Evolutionary conservation across 2,888 invertebrate genomes (phyloP), one percentile per base, ranked within the genome.

Genomic region (Pseudococcus jackbeardsleyi): DNA sequence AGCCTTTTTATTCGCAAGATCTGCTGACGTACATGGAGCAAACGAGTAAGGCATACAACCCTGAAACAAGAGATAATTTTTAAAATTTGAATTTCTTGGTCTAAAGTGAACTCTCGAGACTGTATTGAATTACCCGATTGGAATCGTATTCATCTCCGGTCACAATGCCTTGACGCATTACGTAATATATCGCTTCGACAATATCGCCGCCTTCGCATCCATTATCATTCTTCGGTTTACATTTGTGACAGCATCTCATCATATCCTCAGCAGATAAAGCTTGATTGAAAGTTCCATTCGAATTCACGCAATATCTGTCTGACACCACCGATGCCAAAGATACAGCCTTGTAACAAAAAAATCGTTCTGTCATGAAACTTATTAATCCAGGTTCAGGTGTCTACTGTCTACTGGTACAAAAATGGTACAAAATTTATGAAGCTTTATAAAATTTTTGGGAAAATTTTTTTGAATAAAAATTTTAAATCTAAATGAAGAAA

Each of bases 21-120:
- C 39, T 2, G 39, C 11, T 15, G 6, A 39, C 39, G 39, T 12
- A 33, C 77, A 77, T 7, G 77, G 77, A 11, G 9, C 22, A 26
- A 77, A 39, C 39, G 77, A 77, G 17, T 77, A 77, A 12, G 77
- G 77, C 39, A 77, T 33, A 17, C 77, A 77, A 39, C 77, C 77
- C 77, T 77, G 39, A 22, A 64, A 64, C 22, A 68, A 39, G 39
- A 39, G 39, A 15, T 7, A 1, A 77, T 5, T 77, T 15, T 33
- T 22, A 64, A 64, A 64, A 64, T 64, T 33, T 33, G 26, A 33
- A 50, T 33, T 33, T 33, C 1, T 50, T 50, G 17, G 50, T 50
- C 50, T 46, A 46, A 46, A 1, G 8, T 50, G 12, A 50, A 15
- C 11, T 50, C 5, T 17, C 50, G 15, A 50, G 0, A 1, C 17